Evolutionary conservation across 2,797 vertebrate species (phyloP).

Genomic region (Erethizon dorsatum): DNA sequence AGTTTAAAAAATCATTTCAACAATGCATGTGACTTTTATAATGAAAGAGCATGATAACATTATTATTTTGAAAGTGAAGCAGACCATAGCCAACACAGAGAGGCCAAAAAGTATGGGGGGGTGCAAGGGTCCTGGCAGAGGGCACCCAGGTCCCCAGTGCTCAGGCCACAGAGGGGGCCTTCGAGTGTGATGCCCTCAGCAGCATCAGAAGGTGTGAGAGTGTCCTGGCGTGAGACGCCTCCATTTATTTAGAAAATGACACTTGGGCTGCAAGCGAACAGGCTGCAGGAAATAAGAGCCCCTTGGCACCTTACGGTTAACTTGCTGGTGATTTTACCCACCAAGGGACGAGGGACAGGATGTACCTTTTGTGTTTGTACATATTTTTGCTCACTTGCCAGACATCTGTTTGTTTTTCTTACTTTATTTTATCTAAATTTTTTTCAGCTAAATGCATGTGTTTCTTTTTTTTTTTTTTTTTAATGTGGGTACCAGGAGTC

Average conservation of each 20-base stretch:
- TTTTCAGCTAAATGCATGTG: neutral
- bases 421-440: neutral
- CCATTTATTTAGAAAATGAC: neutral
- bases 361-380: neutral
- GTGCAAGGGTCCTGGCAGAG: neutral
- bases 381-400: neutral
- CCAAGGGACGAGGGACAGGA: no score
- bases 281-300: no score
- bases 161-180: neutral
- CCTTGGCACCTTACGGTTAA: neutral
- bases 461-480: neutral
- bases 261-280: no score
- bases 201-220: no score
- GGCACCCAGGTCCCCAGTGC: no score
- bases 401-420: neutral
- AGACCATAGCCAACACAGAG: neutral
- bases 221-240: no score
- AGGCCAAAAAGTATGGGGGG: neutral
- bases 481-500: no score
- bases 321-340: neutral
- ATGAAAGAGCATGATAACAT: neutral
- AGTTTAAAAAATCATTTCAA: neutral
- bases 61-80: neutral
- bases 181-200: neutral
- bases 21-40: neutral